These are phyloP conservation scores for Phaethon lepturus DNA, from an alignment of 2,113 vertebrate species.

Conservation along the genomic window DNA sequence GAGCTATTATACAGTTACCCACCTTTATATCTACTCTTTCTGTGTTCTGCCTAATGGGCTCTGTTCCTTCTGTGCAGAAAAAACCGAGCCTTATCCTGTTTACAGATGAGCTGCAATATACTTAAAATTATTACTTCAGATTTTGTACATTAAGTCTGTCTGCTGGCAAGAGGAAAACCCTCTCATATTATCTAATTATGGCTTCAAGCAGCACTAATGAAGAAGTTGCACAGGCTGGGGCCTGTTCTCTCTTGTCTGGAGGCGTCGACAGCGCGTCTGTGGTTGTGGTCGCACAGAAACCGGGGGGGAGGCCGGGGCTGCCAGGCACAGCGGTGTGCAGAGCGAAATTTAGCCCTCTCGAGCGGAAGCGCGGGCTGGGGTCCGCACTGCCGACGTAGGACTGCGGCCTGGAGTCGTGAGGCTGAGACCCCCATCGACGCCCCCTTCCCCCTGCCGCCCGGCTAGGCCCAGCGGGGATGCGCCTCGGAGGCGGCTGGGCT, in stretches of 20 bases:
- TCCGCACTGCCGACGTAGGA: background rate
- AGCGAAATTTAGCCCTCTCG: background rate
- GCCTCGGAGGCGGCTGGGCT: accelerated
- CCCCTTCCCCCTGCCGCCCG: background rate
- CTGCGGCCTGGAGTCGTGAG: background rate
- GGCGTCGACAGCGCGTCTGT: conserved; percentile 50
- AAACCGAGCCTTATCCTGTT: conserved; percentile 41
- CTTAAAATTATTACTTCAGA: conserved; percentile 53
- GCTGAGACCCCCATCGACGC: background rate
- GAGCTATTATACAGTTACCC: background rate
- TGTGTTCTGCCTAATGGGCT: conserved; percentile 15
- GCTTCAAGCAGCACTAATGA: conserved; percentile 58
- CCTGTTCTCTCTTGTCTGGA: conserved; percentile 68
- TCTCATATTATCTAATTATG: conserved; percentile 69
- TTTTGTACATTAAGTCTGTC: conserved; percentile 56
- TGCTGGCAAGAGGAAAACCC: conserved; percentile 69
- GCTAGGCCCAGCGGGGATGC: background rate
- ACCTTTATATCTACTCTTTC: conserved; percentile 11
- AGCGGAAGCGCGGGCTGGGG: background rate
- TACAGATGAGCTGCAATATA: conserved; percentile 37
- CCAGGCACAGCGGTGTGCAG: background rate
- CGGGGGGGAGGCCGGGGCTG: background rate
- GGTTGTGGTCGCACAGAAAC: conserved; percentile 55
- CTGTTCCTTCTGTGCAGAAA: background rate
- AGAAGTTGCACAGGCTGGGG: conserved; percentile 46